These are phyloP conservation scores for Galemys pyrenaicus DNA, from an alignment of 2,113 vertebrate species.

Conservation along the genomic window DNA sequence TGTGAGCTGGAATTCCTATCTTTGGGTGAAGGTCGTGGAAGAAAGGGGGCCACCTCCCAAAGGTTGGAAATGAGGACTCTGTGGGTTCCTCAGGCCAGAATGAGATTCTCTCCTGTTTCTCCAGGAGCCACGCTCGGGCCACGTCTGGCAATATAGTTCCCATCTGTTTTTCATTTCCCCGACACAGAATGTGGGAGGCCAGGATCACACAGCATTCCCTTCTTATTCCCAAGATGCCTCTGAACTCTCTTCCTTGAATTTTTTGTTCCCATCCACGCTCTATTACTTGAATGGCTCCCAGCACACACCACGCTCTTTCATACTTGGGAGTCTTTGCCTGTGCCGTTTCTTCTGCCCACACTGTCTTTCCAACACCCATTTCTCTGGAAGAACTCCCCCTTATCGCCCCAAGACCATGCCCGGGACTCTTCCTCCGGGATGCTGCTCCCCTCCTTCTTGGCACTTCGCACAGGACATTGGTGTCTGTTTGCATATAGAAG, in stretches of 20 bases:
- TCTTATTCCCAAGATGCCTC: conserved; percentile 54
- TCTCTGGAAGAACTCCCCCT: background rate
- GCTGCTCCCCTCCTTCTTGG: background rate
- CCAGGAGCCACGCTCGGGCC: background rate
- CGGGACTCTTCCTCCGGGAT: background rate
- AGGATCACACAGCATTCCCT: conserved; percentile 58
- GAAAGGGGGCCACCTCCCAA: background rate
- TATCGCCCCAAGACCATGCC: background rate
- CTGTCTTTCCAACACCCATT: background rate
- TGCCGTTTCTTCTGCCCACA: background rate
- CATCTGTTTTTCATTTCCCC: conserved; percentile 62
- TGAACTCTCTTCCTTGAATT: conserved; percentile 46
- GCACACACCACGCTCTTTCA: background rate
- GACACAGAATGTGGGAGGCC: conserved; percentile 57
- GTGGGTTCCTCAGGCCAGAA: background rate
- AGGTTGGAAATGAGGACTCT: background rate
- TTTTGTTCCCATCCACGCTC: conserved; percentile 23
- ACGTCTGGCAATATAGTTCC: conserved; percentile 18
- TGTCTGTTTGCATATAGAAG: background rate
- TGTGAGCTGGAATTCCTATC: background rate
- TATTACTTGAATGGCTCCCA: conserved; percentile 47
- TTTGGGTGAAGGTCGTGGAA: background rate
- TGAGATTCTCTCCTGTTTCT: background rate
- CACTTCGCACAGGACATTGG: background rate
- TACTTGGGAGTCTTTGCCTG: background rate